Conservation (phyloP, 2,113 vertebrate species). For the Piprites chloris region DNA sequence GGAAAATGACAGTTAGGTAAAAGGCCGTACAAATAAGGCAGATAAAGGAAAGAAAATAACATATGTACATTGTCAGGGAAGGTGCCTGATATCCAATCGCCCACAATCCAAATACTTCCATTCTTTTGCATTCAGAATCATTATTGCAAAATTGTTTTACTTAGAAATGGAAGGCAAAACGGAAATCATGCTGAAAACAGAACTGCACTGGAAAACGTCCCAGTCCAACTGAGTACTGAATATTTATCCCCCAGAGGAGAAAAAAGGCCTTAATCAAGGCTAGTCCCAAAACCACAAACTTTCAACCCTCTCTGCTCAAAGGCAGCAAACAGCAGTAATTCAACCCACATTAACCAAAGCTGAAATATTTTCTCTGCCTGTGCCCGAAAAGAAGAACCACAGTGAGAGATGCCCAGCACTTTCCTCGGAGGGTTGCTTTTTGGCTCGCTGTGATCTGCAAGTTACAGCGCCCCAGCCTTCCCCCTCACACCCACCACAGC, state of each 20-base stretch:
- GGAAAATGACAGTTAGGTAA: background rate
- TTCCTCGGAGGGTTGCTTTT: background rate
- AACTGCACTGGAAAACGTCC: background rate
- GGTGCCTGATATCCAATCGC: background rate
- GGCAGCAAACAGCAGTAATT: background rate
- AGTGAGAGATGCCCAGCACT: background rate
- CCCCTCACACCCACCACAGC: no score
- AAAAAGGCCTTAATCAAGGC: background rate
- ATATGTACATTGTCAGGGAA: background rate
- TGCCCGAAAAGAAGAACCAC: background rate
- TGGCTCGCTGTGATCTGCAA: background rate
- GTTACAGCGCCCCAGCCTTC: no score
- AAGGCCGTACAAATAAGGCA: background rate
- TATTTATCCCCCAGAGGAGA: background rate
- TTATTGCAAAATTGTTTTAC: background rate
- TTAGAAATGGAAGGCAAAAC: background rate
- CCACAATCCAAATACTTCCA: background rate
- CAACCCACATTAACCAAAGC: background rate
- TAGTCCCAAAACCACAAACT: background rate
- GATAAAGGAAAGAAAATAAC: background rate
- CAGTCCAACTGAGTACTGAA: background rate
- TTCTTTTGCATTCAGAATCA: background rate
- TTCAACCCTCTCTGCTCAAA: background rate
- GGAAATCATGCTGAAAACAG: background rate
- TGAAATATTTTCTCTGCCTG: background rate